Percentiles rank a stretch among this genome's conserved stretches.
These are phyloP conservation scores for Nasonovia ribisnigri DNA, from an alignment of 2,888 invertebrate species.

Conservation along the genomic window DNA sequence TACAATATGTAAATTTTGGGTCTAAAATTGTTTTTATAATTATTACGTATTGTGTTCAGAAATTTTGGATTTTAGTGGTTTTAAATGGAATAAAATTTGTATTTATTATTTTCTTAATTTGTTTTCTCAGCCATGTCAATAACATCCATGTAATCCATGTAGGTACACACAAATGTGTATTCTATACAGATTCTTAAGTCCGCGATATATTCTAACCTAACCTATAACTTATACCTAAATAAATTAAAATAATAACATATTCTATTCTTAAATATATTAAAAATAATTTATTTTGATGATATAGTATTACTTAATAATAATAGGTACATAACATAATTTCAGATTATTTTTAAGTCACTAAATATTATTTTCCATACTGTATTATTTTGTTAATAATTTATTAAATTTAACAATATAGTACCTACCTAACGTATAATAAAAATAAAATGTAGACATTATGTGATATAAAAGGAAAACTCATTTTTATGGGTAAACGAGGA, in stretches of 20 bases:
- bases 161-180: neutral
- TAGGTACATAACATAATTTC: neutral
- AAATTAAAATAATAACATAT: no score
- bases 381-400: neutral
- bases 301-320: neutral
- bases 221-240: neutral
- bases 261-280: no score
- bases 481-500: constrained; percentile 10
- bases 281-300: no score
- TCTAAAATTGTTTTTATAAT: neutral
- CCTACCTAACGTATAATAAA: neutral
- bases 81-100: neutral
- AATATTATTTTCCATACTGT: neutral
- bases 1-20: neutral
- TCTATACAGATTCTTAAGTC: neutral
- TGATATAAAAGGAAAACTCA: neutral
- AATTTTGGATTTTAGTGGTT: neutral
- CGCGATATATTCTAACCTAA: neutral
- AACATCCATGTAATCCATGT: neutral
- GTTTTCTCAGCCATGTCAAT: neutral
- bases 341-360: neutral
- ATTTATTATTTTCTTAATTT: neutral
- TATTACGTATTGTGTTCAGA: neutral
- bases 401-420: neutral
- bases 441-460: neutral